Evolutionary conservation across 2,113 vertebrate species (phyloP), one percentile per base, ranked within the genome.

Genomic region (Pterocles orientalis): DNA sequence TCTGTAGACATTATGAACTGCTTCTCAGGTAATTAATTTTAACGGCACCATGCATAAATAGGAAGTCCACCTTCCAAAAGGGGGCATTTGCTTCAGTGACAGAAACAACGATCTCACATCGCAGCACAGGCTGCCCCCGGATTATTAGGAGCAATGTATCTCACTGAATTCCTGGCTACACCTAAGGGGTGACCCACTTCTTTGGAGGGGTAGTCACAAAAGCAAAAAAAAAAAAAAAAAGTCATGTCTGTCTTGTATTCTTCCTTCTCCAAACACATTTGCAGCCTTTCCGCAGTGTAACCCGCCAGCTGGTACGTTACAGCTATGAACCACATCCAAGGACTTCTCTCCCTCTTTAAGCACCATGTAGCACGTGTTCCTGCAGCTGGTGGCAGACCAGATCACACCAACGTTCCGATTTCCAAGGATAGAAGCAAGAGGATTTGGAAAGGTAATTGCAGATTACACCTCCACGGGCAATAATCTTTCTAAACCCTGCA

Each of bases 1-100:
- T 41, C 82, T 88, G 60, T 81, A 83, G 71, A 86, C 51, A 77
- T 96, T 80, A 93, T 73, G 41, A 69, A 75, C 43, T 66, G 26
- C 16, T 86, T 95, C 86, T 88, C 82, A 90, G 88, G 79, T 81
- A 92, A 93, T 94, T 92, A 81, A 90, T 77, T 95, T 96, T 95
- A 90, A 93, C 15, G 72, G 41, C 58, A 43, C 19, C 0, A 0
- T 39, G 26, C 33, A 33, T 58, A 86, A 94, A 80, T 77, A 51
- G 62, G 45, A 88, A 90, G 34, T 70, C 68, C 50, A 14, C 64
- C 26, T 94, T 53, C 20, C 12, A 43, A 90, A 72, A 85, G 45
- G 33, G 31, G 28, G 10, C 11, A 65, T 69, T 79, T 50, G 6
- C 24, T 48, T 36, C 21, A 31, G 39, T 23, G 57, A 29, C 20